These are phyloP conservation scores for Corythucha ciliata DNA, from an alignment of 2,888 invertebrate genomes.

Conservation along the genomic window DNA sequence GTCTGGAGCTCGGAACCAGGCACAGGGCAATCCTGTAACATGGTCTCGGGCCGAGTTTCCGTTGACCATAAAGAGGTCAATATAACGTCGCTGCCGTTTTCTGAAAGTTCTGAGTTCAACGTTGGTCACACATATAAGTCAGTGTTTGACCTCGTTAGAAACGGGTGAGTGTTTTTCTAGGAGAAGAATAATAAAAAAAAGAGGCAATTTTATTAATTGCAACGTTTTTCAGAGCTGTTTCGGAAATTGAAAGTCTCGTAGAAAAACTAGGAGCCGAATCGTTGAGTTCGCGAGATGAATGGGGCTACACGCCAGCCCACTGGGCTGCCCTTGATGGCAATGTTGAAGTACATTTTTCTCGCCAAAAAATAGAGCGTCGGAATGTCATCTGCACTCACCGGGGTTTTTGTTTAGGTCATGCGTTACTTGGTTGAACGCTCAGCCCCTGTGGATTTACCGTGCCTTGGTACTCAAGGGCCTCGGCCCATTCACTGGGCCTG, in stretches of 20 bases:
- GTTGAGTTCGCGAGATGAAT: slow-evolving; percentile 72
- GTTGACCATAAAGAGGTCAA: slow-evolving; percentile 45
- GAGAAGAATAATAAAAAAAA: no score
- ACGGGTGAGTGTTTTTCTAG: slow-evolving; percentile 52
- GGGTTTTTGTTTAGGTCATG: slow-evolving; percentile 49
- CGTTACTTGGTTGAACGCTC: slow-evolving; percentile 73
- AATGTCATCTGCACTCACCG: not conserved
- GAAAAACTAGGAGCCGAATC: slow-evolving; percentile 71
- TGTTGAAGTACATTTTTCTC: slow-evolving; percentile 50
- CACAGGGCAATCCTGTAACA: slow-evolving; percentile 66
- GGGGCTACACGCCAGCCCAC: slow-evolving; percentile 88
- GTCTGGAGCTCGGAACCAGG: slow-evolving; percentile 63
- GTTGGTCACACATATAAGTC: slow-evolving; percentile 51
- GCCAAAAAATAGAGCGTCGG: not conserved
- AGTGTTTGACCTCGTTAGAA: slow-evolving; percentile 76
- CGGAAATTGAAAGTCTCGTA: slow-evolving; percentile 72
- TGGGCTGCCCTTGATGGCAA: slow-evolving; percentile 87
- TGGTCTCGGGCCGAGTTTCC: slow-evolving; percentile 58
- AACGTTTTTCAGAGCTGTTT: slow-evolving; percentile 63
- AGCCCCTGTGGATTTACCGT: slow-evolving; percentile 76
- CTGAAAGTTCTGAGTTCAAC: slow-evolving; percentile 42
- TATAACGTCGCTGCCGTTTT: slow-evolving; percentile 39
- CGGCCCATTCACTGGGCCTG: slow-evolving; percentile 92
- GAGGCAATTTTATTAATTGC: no score
- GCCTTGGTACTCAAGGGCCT: slow-evolving; percentile 79